Base-by-base conservation (phyloP, 2,888 invertebrate genomes). In the Homarus gammarus region DNA sequence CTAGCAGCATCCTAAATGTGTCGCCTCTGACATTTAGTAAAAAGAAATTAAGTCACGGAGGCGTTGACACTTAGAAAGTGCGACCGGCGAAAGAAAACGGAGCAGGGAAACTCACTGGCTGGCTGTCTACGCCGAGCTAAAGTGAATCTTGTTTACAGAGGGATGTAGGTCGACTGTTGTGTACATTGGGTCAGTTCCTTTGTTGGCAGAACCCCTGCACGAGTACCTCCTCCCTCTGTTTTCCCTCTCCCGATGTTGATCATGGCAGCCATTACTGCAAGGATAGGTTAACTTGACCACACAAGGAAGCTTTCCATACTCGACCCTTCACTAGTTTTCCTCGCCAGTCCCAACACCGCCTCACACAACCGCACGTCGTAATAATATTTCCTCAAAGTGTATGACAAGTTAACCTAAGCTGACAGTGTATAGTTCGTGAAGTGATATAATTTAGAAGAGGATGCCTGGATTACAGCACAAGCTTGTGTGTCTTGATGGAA, bases 31-130 rank as follows among this genome's bases (percentile, higher is more conserved):
- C 75, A 75, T 33, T 22, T 75, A 18, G 44, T 44, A 44, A 75
- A 75, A 75, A 75, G 75, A 75, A 75, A 40, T 40, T 27, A 75
- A 75, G 75, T 75, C 75, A 75, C 75, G 75, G 75, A 44, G 75
- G 44, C 75, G 75, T 40, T 33, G 40, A 44, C 44, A 49, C 75
- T 27, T 75, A 75, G 75, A 75, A 75, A 75, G 75, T 75, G 75
- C 44, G 75, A 75, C 75, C 38, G 44, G 27, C 44, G 15, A 75
- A 22, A 75, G 75, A 75, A 75, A 75, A 75, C 75, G 75, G 75
- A 75, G 75, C 75, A 44, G 75, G 75, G 75, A 44, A 75, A 75
- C 40, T 70, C 70, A 31, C 70, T 31, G 33, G 5, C n/a, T 18
- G 33, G 15, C 15, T 22, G 44, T 49, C 15, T 49, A 49, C 75